Base-by-base conservation (phyloP, 2,888 invertebrate genomes). In the Oeneis ivallda region DNA sequence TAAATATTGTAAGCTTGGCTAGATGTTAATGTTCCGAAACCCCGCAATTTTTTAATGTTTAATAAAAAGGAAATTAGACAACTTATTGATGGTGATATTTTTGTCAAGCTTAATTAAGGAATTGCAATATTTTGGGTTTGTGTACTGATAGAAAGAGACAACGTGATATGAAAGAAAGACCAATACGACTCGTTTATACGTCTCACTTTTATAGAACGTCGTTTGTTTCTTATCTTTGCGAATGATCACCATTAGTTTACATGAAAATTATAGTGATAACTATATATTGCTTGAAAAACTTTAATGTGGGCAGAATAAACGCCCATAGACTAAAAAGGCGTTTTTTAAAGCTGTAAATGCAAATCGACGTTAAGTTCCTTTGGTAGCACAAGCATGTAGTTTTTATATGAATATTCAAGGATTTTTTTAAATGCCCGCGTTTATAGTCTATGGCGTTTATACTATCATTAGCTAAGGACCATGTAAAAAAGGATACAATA, bases 351-450 rank as follows among this genome's bases (percentile, higher is more conserved):
- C 45, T 19, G 59, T 41, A 52, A 52, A 61, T 63, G 56, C 57
- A 64, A 66, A 60, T 64, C 64, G 64, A 64, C 62, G 37, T 66
- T 66, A 59, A 59, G 64, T 66, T 66, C 45, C 59, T 64, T 69
- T 64, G 58, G 59, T 64, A 66, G 61, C 61, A 61, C 61, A 52
- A 39, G n/a, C 61, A 37, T 66, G 64, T 66, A 61, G 64, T 66
- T 66, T 70, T 66, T 68, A 62, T 70, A 62, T 60, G 15, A 34
- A 62, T 62, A 62, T 65, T 65, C 26, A 52, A 50, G 52, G 41
- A 52, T 37, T 59, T 37, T 59, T 54, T 49, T 47, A 59, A 59
- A 49, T 13, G 34, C 34, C 41, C 50, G 61, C 52, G 41, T 47
- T 41, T 52, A 41, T 50, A 49, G 57, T 67, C 64, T 64, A 61